Conservation (phyloP, 1,140 invertebrate genomes). For the Drosophila parvula region DNA sequence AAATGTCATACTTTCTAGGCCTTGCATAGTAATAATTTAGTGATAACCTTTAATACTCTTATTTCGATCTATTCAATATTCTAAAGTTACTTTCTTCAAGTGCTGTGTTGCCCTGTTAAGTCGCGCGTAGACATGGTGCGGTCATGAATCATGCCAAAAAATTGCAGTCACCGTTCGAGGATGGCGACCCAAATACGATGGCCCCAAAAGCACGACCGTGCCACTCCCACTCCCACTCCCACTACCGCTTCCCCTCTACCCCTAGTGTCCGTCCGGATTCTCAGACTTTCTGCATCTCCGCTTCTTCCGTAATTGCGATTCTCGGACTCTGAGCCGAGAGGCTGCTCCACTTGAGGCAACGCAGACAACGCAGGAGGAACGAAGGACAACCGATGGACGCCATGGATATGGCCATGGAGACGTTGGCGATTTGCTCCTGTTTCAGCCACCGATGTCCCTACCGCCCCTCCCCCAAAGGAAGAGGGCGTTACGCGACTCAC, state of each 20-base stretch:
- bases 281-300: slow-evolving; percentile 1
- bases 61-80: not conserved
- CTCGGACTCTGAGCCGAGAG: not conserved
- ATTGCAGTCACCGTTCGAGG: slow-evolving; percentile 56
- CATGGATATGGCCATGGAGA: slow-evolving; percentile 64
- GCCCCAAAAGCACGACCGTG: not conserved
- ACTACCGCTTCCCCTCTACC: not conserved
- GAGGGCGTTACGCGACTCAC: slow-evolving; percentile 42
- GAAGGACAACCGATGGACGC: slow-evolving; percentile 42
- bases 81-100: not conserved
- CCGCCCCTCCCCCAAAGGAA: slow-evolving; percentile 43
- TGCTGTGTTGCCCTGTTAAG: slow-evolving; percentile 53
- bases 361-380: slow-evolving; percentile 29
- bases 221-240: not conserved
- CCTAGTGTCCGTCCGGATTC: slow-evolving; percentile 9
- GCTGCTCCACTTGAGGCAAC: slow-evolving; percentile 50
- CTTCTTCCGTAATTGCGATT: slow-evolving; percentile 4
- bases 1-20: too few relatives aligned
- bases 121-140: slow-evolving; percentile 66
- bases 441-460: slow-evolving; percentile 4
- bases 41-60: too few relatives aligned
- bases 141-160: slow-evolving; percentile 80
- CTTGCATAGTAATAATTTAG: too few relatives aligned
- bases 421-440: slow-evolving; percentile 16
- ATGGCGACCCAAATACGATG: slow-evolving; percentile 65